phyloP scores from a whole-genome alignment of 2,113 vertebrate species.

The Strix uralensis region DNA sequence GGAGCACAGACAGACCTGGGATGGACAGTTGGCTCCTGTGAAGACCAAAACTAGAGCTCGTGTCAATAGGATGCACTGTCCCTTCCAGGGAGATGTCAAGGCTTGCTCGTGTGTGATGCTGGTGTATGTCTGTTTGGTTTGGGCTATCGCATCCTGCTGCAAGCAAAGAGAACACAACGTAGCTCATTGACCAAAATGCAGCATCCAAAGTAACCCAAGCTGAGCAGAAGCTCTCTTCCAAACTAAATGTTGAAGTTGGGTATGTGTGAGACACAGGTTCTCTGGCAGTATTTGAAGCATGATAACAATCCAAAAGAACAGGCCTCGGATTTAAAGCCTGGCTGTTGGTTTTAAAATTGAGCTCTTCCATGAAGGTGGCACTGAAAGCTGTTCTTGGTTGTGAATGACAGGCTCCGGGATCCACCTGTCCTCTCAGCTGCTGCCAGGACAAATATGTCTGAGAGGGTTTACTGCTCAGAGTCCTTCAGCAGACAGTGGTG shows the following conservation, averaged over 20 bases:
- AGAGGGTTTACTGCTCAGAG: background rate
- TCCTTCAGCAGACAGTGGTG: background rate
- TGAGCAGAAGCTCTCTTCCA: background rate
- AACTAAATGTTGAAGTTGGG: background rate
- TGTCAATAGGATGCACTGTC: background rate
- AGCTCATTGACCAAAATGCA: background rate
- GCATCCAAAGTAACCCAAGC: background rate
- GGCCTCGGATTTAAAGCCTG: background rate
- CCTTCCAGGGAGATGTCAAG: background rate
- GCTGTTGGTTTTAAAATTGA: background rate
- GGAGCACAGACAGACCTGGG: background rate
- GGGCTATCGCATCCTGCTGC: rapidly evolving
- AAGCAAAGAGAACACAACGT: background rate
- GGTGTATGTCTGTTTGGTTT: background rate
- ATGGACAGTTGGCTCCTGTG: background rate
- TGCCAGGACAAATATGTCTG: background rate
- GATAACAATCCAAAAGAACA: background rate
- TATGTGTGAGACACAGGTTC: background rate
- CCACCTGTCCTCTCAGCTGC: background rate
- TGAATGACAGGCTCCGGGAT: background rate
- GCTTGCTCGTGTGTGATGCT: background rate
- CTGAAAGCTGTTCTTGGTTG: background rate
- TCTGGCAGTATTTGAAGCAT: background rate
- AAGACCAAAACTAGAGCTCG: rapidly evolving
- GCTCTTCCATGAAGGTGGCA: background rate